Evolutionary conservation across 2,888 invertebrate genomes (phyloP), one percentile per base, ranked within the genome.

Genomic region (Drosophila demipolita): DNA sequence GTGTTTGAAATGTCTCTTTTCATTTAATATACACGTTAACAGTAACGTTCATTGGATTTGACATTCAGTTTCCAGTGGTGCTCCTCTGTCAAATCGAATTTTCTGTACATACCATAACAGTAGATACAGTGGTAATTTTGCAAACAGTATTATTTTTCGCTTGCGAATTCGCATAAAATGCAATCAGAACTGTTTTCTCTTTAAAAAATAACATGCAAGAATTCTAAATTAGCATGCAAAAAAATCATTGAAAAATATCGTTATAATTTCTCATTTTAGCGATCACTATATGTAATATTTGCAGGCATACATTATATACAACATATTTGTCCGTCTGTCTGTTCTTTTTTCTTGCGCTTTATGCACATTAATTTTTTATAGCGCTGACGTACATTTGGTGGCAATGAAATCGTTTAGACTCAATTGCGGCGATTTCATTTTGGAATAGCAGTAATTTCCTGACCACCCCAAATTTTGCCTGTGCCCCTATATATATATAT

Each of bases 341-440:
- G 53, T 68, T 63, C 15, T 50, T 67, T 54, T 54, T 29, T 55
- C 40, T 45, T 32, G 67, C 36, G 55, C 33, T 42, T 32, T 68
- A 52, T 66, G 61, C 65, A 67, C 82, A 73, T 80, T 62, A 66
- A 68, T 71, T 80, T 78, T 50, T n/a, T 49, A 40, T 59, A 52
- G 48, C 64, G 55, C 80, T 87, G 88, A 80, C 85, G 88, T 87
- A 78, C 57, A 49, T 60, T 74, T 73, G 76, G 68, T 87, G 86
- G 90, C 90, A 87, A 90, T 87, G 86, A 90, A 87, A 83, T 82
- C 87, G 87, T 86, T 88, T 86, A 83, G 75, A 88, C 86, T 86
- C 85, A 86, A 86, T 88, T 86, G 88, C 71, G 72, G 85, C 88
- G 86, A 85, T 85, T 85, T 88, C 82, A 88, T 88, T 88, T 86